These are phyloP conservation scores for Megathymus violae DNA, from an alignment of 1,140 invertebrate species.

Conservation along the genomic window DNA sequence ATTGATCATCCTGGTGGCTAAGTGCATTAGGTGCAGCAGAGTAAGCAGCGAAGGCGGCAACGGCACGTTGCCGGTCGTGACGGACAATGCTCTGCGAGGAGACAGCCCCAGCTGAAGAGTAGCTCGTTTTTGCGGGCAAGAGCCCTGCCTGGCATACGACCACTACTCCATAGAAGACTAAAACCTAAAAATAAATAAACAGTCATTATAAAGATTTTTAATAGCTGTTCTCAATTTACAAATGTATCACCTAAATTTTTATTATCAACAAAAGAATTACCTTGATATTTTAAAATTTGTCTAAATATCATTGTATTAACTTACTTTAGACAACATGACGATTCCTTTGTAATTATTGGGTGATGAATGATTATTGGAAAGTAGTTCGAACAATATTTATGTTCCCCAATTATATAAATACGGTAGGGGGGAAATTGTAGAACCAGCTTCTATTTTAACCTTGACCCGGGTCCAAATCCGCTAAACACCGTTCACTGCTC, in stretches of 20 bases:
- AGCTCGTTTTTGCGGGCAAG: background rate
- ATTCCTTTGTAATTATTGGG: background rate
- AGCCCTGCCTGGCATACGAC: background rate
- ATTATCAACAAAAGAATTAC: too few species aligned
- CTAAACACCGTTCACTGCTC: background rate
- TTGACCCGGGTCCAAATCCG: background rate
- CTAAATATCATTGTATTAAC: too few species aligned
- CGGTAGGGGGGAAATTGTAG: background rate
- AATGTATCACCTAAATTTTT: background rate
- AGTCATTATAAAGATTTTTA: too few species aligned
- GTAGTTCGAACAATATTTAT: constrained; percentile 3
- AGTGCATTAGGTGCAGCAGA: background rate
- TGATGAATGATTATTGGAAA: constrained; percentile 1
- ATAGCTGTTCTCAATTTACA: too few species aligned
- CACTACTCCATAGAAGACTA: background rate
- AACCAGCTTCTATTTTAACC: background rate
- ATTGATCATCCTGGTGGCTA: background rate
- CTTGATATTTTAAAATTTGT: too few species aligned
- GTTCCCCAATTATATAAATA: background rate
- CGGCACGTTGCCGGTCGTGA: background rate
- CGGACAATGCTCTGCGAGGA: background rate
- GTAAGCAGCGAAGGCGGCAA: background rate
- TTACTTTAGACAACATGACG: background rate
- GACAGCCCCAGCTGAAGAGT: background rate
- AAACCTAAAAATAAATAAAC: background rate